Percentiles rank a stretch among this genome's conserved stretches.
Conservation (phyloP, 2,888 invertebrate genomes). For the Tipula confusa region DNA sequence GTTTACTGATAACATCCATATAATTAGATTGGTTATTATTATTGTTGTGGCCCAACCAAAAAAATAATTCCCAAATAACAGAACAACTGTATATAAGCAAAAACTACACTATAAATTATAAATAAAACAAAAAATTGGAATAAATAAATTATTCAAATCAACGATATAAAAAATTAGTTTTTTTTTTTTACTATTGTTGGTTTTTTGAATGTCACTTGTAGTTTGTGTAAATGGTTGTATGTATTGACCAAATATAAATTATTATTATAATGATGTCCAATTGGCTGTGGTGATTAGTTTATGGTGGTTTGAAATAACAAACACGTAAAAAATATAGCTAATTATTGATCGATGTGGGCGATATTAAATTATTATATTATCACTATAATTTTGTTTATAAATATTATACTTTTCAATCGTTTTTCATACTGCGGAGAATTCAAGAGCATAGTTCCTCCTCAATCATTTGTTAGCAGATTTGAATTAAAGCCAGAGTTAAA, state of each 20-base stretch:
- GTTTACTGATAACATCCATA: neutral
- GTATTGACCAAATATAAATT: neutral
- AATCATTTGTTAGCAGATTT: too few species aligned
- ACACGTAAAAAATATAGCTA: neutral
- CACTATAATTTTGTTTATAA: neutral
- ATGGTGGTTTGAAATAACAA: neutral
- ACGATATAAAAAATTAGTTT: neutral
- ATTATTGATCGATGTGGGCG: slow-evolving; percentile 20
- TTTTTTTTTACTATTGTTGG: neutral
- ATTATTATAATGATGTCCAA: slow-evolving; percentile 25
- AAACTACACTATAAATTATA: neutral
- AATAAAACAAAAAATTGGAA: neutral
- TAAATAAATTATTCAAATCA: slow-evolving; percentile 12
- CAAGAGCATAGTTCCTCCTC: too few species aligned
- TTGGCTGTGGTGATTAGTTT: slow-evolving; percentile 4
- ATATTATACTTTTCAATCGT: too few species aligned
- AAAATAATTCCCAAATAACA: neutral
- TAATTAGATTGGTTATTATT: neutral
- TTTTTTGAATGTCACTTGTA: slow-evolving; percentile 3
- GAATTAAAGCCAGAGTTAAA: too few species aligned
- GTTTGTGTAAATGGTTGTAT: neutral
- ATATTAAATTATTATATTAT: slow-evolving; percentile 20
- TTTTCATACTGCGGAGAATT: too few species aligned
- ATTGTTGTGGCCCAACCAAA: neutral
- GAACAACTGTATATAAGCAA: neutral